Evolutionary conservation across 2,113 vertebrate species (phyloP).

Genomic region (Balaeniceps rex): DNA sequence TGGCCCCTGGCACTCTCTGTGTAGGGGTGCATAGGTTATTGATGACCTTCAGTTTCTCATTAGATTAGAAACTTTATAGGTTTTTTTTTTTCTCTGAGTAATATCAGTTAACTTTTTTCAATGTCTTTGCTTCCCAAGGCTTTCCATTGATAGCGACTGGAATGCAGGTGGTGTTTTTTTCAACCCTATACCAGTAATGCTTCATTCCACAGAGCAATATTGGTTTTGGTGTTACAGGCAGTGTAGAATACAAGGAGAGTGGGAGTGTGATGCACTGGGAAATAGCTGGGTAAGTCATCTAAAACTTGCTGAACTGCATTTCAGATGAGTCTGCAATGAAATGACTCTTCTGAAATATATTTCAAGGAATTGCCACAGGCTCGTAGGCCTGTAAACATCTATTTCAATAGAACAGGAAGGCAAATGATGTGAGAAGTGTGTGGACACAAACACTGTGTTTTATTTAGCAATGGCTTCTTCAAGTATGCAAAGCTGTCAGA

Average conservation of each 20-base stretch:
- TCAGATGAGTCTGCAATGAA: background rate
- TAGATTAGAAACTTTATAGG: background rate
- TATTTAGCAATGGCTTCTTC: background rate
- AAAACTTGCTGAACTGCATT: conserved; percentile 25
- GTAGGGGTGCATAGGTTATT: background rate
- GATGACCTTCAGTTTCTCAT: background rate
- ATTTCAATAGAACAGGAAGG: background rate
- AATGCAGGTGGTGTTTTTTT: background rate
- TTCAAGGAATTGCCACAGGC: background rate
- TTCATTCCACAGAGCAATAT: background rate
- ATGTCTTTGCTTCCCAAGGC: background rate
- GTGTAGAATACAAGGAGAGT: background rate
- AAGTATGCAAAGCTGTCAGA: background rate
- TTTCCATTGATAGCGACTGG: background rate
- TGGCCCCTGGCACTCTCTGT: background rate
- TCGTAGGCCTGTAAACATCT: background rate
- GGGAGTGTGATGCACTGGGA: background rate
- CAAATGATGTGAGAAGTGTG: background rate
- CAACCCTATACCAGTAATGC: background rate
- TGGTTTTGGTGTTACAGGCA: background rate
- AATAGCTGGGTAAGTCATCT: background rate
- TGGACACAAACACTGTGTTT: background rate
- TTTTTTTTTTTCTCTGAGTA: background rate
- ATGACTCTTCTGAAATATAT: background rate
- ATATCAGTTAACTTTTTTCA: background rate